Evolutionary conservation across 2,113 vertebrate species (phyloP).

Genomic region (Pyrgilauda ruficollis): DNA sequence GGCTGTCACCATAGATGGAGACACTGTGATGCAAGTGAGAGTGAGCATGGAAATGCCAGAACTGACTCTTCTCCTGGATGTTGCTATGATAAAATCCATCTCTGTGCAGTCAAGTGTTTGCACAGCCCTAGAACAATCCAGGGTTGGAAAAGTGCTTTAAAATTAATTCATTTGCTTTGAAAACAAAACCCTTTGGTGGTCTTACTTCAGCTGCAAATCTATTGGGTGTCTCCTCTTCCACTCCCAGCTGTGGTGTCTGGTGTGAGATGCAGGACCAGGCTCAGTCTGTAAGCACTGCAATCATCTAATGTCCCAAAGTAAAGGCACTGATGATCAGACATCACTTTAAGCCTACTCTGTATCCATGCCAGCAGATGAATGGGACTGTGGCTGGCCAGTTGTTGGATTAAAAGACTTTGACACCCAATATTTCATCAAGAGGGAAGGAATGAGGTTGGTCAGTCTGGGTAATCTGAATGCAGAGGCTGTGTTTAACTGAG

Average conservation of each 20-base stretch:
- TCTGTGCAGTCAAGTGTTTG: neutral
- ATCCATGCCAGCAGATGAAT: slow-evolving; percentile 11
- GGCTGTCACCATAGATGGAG: neutral
- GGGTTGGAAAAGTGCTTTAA: neutral
- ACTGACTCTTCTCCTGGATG: neutral
- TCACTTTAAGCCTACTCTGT: neutral
- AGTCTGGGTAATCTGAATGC: neutral
- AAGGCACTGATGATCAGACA: neutral
- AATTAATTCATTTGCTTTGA: neutral
- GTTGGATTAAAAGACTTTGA: slow-evolving; percentile 28
- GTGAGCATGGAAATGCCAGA: neutral
- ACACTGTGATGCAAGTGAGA: neutral
- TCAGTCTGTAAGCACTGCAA: neutral
- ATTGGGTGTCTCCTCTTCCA: neutral
- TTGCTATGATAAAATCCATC: neutral
- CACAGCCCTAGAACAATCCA: neutral
- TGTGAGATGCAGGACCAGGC: neutral
- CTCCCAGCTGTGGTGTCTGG: neutral
- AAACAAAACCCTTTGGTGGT: neutral
- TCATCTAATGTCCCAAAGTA: neutral
- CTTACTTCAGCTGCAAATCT: neutral
- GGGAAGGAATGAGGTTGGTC: neutral
- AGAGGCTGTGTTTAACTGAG: slow-evolving; percentile 38
- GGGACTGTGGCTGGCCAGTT: slow-evolving; percentile 2
- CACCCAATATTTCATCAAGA: slow-evolving; percentile 23